These are phyloP conservation scores for Drosophila eohydei DNA, from an alignment of 2,888 invertebrate species.

Conservation along the genomic window DNA sequence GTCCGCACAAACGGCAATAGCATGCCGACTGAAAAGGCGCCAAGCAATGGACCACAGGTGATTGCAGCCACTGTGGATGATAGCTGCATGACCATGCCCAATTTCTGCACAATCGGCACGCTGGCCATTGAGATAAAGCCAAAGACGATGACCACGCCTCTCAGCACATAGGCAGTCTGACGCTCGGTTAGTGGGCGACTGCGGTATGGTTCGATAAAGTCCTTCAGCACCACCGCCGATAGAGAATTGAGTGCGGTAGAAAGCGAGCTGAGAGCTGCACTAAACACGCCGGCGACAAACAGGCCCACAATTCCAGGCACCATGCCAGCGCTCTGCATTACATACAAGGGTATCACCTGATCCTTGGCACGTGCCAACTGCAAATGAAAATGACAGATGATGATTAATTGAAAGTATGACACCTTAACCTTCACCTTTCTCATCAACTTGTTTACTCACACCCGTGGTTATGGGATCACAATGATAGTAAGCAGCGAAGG, in stretches of 20 bases:
- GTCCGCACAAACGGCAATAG: conserved; percentile 88
- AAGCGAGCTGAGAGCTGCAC: conserved; percentile 88
- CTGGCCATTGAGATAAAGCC: conserved; percentile 88
- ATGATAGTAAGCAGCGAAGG: conserved; percentile 90
- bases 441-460: conserved; percentile 31
- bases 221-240: conserved; percentile 91
- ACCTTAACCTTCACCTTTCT: background rate
- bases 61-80: conserved; percentile 88
- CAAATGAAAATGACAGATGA: background rate
- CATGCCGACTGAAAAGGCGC: conserved; percentile 89
- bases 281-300: conserved; percentile 91
- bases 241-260: conserved; percentile 92
- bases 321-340: conserved; percentile 91
- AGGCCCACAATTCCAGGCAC: conserved; percentile 93
- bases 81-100: conserved; percentile 89
- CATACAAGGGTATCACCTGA: conserved; percentile 92
- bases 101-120: conserved; percentile 89
- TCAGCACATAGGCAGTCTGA: conserved; percentile 87
- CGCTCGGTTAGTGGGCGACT: conserved; percentile 86
- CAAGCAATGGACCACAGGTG: conserved; percentile 88
- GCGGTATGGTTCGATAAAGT: conserved; percentile 90
- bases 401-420: background rate
- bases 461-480: conserved; percentile 91
- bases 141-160: conserved; percentile 88
- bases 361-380: conserved; percentile 91